phyloP scores from a whole-genome alignment of 2,888 invertebrate genomes.

The Aphelenchoides bicaudatus region DNA sequence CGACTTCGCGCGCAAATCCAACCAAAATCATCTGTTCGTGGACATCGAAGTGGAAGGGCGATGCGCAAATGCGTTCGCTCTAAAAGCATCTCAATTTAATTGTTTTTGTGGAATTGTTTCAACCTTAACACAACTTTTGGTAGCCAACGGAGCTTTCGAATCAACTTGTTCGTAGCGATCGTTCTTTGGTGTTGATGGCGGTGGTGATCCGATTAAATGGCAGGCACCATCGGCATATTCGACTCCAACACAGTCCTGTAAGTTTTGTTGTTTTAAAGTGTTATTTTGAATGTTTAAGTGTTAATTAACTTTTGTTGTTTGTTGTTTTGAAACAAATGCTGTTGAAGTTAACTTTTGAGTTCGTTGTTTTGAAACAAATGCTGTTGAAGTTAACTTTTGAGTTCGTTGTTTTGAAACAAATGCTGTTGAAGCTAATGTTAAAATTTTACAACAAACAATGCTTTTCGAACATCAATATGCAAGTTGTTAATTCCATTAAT shows the following conservation, averaged over 20 bases:
- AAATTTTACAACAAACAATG: no score
- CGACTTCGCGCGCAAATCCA: constrained; percentile 60
- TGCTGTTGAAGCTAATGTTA: no score
- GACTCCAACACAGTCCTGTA: constrained; percentile 55
- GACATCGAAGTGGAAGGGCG: constrained; percentile 60
- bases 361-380: no score
- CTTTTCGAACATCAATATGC: no score
- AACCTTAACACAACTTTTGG: constrained; percentile 56
- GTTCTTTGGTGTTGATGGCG: neutral
- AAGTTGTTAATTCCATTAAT: no score
- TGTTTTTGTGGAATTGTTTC: neutral
- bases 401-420: no score
- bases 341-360: no score
- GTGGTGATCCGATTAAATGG: constrained; percentile 36
- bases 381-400: no score
- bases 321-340: no score
- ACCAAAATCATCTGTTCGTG: constrained; percentile 59
- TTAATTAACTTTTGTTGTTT: constrained; percentile 21
- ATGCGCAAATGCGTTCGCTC: constrained; percentile 56
- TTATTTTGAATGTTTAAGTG: constrained; percentile 20
- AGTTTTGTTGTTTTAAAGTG: constrained; percentile 16
- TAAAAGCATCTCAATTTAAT: constrained; percentile 21
- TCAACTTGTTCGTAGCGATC: constrained; percentile 25
- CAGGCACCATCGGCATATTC: constrained; percentile 48
- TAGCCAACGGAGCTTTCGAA: constrained; percentile 30